Conservation (phyloP, 2,888 invertebrate genomes). For the Amiota communis region DNA sequence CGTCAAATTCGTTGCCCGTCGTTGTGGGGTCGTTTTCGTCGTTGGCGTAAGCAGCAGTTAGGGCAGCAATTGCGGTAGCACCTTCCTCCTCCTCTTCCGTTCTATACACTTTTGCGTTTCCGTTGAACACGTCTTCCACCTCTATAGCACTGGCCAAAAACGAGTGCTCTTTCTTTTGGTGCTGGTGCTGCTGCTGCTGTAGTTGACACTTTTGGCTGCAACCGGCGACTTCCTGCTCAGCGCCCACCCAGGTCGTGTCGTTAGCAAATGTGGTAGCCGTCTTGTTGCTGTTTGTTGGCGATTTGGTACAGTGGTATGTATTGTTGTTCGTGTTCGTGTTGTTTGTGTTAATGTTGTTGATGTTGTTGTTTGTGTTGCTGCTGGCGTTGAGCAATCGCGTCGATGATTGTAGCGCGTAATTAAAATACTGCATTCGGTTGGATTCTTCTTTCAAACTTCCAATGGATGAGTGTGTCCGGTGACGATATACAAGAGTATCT, state of each 20-base stretch:
- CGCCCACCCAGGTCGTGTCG: not conserved
- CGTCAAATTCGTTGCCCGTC: constrained; percentile 10
- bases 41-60: constrained; percentile 11
- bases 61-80: constrained; percentile 16
- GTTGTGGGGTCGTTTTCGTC: not conserved
- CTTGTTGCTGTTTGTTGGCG: constrained; percentile 25
- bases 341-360: constrained; percentile 41
- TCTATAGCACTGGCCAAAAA: too few species aligned
- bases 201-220: not conserved
- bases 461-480: constrained; percentile 38
- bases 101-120: not conserved
- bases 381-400: constrained; percentile 67
- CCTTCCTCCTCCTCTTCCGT: constrained; percentile 5
- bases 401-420: constrained; percentile 70
- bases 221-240: not conserved
- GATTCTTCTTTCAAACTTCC: constrained; percentile 53
- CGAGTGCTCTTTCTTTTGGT: not conserved
- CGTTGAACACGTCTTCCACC: not conserved
- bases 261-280: constrained; percentile 12
- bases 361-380: constrained; percentile 43
- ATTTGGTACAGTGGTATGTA: constrained; percentile 29
- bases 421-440: constrained; percentile 71
- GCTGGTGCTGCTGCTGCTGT: not conserved
- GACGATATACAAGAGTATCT: not conserved
- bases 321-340: constrained; percentile 37